Evolutionary conservation across 2,888 invertebrate species (phyloP).

Genomic region (Bibio marci): DNA sequence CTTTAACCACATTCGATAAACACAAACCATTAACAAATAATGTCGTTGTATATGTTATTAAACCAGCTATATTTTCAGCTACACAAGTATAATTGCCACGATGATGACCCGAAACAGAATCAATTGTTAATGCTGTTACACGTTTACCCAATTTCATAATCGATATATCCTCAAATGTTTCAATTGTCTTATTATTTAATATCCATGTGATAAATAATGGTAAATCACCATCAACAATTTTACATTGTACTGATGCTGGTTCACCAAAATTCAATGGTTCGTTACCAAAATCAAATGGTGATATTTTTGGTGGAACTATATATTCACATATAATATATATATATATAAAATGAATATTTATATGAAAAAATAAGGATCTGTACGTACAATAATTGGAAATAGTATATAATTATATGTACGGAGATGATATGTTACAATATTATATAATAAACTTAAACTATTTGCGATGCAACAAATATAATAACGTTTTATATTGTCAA

Average conservation of each 20-base stretch:
- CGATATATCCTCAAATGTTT: slow-evolving; percentile 10
- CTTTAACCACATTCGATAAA: slow-evolving; percentile 26
- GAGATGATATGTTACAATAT: too few relatives aligned
- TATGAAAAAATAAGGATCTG: background rate
- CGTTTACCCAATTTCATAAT: slow-evolving; percentile 36
- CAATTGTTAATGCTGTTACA: slow-evolving; percentile 49
- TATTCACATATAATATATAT: background rate
- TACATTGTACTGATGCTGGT: slow-evolving; percentile 39
- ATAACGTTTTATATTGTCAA: too few relatives aligned
- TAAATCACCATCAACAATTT: slow-evolving; percentile 43
- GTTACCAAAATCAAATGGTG: slow-evolving; percentile 40
- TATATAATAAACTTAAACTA: too few relatives aligned
- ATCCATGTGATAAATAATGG: slow-evolving; percentile 47
- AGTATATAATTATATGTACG: slow-evolving; percentile 2
- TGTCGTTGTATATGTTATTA: slow-evolving; percentile 39
- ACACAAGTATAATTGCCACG: slow-evolving; percentile 56
- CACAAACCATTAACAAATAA: slow-evolving; percentile 38
- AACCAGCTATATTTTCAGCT: slow-evolving; percentile 44
- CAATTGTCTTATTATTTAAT: slow-evolving; percentile 12
- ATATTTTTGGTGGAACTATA: slow-evolving; percentile 34
- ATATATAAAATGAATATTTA: too few relatives aligned
- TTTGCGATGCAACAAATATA: too few relatives aligned
- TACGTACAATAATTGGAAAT: background rate
- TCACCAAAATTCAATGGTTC: slow-evolving; percentile 42
- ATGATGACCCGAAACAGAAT: slow-evolving; percentile 47